Evolutionary conservation across 2,113 vertebrate genomes (phyloP), one percentile per base, ranked within the genome.

Genomic region (Shinisaurus crocodilurus): DNA sequence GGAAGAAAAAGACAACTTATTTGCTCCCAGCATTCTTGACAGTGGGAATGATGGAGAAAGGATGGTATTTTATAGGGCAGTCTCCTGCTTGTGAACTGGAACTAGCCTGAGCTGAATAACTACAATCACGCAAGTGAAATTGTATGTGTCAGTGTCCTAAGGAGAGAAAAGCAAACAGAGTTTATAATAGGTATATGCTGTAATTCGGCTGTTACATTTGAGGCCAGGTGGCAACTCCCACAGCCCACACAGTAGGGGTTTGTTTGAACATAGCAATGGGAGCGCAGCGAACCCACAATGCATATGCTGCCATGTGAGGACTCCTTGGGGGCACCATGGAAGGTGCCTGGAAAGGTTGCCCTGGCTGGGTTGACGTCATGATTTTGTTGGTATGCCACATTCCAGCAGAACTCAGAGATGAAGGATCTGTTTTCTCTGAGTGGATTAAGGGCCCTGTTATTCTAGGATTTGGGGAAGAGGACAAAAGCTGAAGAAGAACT

Each of bases 101-200:
- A 90, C 74, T 94, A 74, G 94, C 60, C 32, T 50, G 40, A 90
- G 29, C 45, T 75, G 54, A 94, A 88, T 93, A 82, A 92, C 88
- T 96, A 86, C 94, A 91, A 85, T 91, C 92, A 91, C 69, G 88
- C 81, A 89, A 81, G 43, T 82, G 69, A 96, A 96, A 95, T 94
- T 95, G n/a, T 82, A 69, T 88, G 37, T 89, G 88, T 92, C 84
- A 85, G 12, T 92, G 48, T 91, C 85, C 82, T 91, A 92, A 93
- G 81, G 27, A 95, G 79, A 86, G 60, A 95, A 95, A 93, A 92
- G 3, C 34, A 87, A 96, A 83, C 8, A 84, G 54, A 25, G 1
- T 91, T 94, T 93, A 86, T 92, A 91, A 94, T 82, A 90, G 25
- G 34, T 92, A 80, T 91, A 27, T 81, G 88, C 83, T 87, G 80